Evolutionary conservation across 2,888 invertebrate species (phyloP), one percentile per base, ranked within the genome.

Genomic region (Onthophagus sagittarius): DNA sequence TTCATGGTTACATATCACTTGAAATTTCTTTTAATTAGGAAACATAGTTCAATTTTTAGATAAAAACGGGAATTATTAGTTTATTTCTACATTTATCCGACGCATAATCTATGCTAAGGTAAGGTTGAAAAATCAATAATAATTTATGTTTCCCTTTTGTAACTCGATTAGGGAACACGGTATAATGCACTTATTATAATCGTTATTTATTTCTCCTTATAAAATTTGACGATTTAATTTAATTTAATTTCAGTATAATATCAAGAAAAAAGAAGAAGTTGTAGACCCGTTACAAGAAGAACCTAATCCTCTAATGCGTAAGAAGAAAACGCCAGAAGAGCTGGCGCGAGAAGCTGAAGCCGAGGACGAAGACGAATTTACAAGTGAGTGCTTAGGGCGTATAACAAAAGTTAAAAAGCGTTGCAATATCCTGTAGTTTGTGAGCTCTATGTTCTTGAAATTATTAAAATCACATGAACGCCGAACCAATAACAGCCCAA

Each of bases 301-400:
- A 79, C 95, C 94, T 82, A 96, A 96, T 86, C 96, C 96, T 72
- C 89, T 98, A 83, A 98, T 98, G 93, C 93, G 98, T 86, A 97
- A 97, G 90, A 98, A 98, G 90, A 99, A 99, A 87, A 98, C 98
- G 76, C 98, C 98, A 0, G 98, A 98, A 86, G 98, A 98, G 85
- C 87, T 99, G 82, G 98, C 98, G 75, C 94, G 96, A 67, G 99
- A 99, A 86, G 98, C 97, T 69, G 97, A 97, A 87, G 94, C 94
- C 71, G 96, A 94, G 85, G 96, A 97, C 85, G 94, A 97, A 88
- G 97, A 97, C 83, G 97, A 97, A 87, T 95, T 97, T 88, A 97
- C 97, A 86, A 97, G 97, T 97, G 86, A 92, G 91, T 89, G 83
- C 79, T 79, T 83, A 77, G 79, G 77, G 71, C 80, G 82, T 77